A percentile compares a stretch with the other conserved stretches of the same genome.
Conservation (phyloP, 2,888 invertebrate species). For the Chrysomela aeneicollis region DNA sequence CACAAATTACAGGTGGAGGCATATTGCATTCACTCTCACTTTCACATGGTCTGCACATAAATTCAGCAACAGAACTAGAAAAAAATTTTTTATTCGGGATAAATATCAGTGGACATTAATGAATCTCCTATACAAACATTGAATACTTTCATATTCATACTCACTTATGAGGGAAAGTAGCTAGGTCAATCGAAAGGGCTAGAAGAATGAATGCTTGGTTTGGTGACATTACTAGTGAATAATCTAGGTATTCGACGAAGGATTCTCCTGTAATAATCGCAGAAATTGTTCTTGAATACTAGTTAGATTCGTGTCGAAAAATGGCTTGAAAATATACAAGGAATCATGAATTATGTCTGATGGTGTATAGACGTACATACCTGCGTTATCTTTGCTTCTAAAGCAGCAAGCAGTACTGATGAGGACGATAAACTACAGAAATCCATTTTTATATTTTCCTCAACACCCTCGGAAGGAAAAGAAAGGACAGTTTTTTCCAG, state of each 20-base stretch:
- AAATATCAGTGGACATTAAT: background rate
- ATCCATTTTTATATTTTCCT: background rate
- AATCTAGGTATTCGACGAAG: too few relatives aligned
- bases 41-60: constrained; percentile 40
- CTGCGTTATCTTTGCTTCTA: background rate
- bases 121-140: too few relatives aligned
- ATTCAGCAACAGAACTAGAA: background rate
- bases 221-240: constrained; percentile 33
- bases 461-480: background rate
- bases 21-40: constrained; percentile 52
- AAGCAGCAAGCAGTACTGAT: too few relatives aligned
- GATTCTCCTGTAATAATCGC: too few relatives aligned
- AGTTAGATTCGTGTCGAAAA: too few relatives aligned
- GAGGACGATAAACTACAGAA: background rate
- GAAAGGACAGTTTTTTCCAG: background rate
- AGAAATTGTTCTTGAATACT: too few relatives aligned
- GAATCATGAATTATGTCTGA: too few relatives aligned
- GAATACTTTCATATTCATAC: too few relatives aligned
- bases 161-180: constrained; percentile 41
- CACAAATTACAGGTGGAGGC: constrained; percentile 51
- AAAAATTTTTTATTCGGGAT: too few relatives aligned
- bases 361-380: too few relatives aligned
- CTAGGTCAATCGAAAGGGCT: constrained; percentile 31
- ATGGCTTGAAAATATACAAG: too few relatives aligned
- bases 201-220: constrained; percentile 36